These are phyloP conservation scores for Stomatorhinus walkeri DNA, from an alignment of 2,797 vertebrate genomes.

Conservation along the genomic window DNA sequence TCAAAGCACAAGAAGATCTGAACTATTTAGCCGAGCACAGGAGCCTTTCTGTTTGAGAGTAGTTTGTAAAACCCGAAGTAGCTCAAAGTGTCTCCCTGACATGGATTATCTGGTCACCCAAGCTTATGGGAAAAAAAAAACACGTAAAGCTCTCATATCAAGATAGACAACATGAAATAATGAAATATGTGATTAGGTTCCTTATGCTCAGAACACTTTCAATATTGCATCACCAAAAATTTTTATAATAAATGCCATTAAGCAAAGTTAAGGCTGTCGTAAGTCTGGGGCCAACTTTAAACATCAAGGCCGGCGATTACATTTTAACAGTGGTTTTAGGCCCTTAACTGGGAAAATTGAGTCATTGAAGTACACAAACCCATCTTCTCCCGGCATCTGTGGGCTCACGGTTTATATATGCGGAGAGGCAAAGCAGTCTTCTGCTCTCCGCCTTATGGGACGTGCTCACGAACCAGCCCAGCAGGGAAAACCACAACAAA, in stretches of 20 bases:
- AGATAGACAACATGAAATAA: background rate
- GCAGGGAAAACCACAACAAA: conserved; percentile 45
- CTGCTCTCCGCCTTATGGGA: conserved; percentile 13
- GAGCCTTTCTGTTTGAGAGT: no score
- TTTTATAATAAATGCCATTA: background rate
- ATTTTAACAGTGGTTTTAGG: conserved; percentile 33
- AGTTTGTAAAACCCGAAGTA: no score
- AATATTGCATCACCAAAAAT: background rate
- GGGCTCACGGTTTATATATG: conserved; percentile 28
- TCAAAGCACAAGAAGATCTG: no score
- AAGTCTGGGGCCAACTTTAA: background rate
- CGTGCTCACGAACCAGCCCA: conserved; percentile 26
- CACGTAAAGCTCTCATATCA: background rate
- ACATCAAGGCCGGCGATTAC: background rate
- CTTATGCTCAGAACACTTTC: background rate
- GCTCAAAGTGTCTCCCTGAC: no score
- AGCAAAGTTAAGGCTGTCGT: background rate
- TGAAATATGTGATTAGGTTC: background rate
- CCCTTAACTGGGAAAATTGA: conserved; percentile 27
- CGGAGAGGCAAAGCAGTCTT: conserved; percentile 18
- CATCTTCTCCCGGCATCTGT: background rate
- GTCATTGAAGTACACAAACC: conserved; percentile 37
- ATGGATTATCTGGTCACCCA: no score
- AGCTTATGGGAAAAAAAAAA: background rate
- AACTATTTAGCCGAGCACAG: no score